Conservation (phyloP, 92 coral and sea anemone species). For the Palythoa caribaeorum region DNA sequence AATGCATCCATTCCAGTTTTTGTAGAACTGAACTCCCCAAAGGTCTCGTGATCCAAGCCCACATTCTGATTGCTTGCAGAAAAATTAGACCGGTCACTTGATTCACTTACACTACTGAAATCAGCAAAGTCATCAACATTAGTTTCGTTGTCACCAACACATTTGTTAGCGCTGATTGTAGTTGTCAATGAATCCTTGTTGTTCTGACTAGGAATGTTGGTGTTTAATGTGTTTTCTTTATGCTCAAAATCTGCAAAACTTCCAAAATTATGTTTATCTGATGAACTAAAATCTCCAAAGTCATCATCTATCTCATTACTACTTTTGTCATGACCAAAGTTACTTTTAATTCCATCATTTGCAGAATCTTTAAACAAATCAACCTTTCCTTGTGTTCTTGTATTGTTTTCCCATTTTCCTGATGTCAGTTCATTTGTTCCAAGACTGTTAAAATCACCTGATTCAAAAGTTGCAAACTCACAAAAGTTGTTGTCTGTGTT, state of each 20-base stretch:
- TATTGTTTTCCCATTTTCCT: neutral
- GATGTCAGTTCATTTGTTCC: neutral
- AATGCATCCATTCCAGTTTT: neutral
- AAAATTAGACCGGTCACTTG: slow-evolving; percentile 21
- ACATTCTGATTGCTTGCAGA: neutral
- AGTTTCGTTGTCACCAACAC: neutral
- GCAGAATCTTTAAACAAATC: neutral
- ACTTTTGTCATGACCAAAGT: neutral
- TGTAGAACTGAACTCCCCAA: slow-evolving; percentile 30
- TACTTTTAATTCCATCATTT: neutral
- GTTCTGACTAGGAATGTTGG: neutral
- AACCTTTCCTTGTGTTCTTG: neutral
- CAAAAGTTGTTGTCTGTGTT: slow-evolving; percentile 6
- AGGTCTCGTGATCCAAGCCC: neutral
- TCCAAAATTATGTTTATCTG: slow-evolving; percentile 26
- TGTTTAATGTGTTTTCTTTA: neutral
- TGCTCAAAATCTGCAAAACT: neutral
- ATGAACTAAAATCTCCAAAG: slow-evolving; percentile 55
- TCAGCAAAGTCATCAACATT: slow-evolving; percentile 9
- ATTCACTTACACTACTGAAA: neutral
- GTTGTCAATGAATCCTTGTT: neutral
- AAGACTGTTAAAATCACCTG: slow-evolving; percentile 10
- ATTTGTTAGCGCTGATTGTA: slow-evolving; percentile 12
- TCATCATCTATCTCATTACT: neutral
- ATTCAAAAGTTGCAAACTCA: slow-evolving; percentile 17